Evolutionary conservation across 2,797 vertebrate species (phyloP).

Genomic region (Sciaenops ocellatus): DNA sequence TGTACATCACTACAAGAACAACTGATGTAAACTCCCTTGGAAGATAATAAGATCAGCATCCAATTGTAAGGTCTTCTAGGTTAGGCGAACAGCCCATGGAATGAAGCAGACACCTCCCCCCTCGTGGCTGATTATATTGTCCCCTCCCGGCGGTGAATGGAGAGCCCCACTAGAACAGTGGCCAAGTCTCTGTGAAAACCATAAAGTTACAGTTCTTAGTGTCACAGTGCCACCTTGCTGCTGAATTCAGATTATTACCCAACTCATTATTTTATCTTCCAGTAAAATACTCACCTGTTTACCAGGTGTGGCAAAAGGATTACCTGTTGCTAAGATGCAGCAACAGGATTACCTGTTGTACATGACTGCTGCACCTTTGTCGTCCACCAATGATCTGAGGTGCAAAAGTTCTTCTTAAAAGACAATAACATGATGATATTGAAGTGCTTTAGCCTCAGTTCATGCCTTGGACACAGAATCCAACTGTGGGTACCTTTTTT

Average conservation of each 20-base stretch:
- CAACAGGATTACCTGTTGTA: too few relatives aligned
- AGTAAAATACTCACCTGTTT: too few relatives aligned
- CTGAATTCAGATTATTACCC: background rate
- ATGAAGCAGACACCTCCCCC: background rate
- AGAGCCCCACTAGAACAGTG: background rate
- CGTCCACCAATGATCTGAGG: too few relatives aligned
- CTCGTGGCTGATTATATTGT: background rate
- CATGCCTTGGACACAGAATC: background rate
- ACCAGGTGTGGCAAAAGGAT: too few relatives aligned
- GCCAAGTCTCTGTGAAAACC: background rate
- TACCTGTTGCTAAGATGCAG: too few relatives aligned
- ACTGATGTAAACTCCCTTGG: background rate
- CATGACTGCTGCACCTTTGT: too few relatives aligned
- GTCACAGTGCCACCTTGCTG: background rate
- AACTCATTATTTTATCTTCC: too few relatives aligned
- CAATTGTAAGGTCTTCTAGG: background rate
- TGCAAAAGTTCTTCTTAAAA: too few relatives aligned
- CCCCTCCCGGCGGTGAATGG: background rate
- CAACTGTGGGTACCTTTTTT: background rate
- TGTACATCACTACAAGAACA: background rate
- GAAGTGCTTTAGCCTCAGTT: background rate
- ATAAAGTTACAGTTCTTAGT: background rate
- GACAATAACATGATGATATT: background rate
- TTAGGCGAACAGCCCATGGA: background rate
- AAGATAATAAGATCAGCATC: background rate